Percentiles rank a stretch among this genome's conserved stretches.
phyloP scores from a whole-genome alignment of 2,797 vertebrate species.

The Notoglanidium macrostoma region DNA sequence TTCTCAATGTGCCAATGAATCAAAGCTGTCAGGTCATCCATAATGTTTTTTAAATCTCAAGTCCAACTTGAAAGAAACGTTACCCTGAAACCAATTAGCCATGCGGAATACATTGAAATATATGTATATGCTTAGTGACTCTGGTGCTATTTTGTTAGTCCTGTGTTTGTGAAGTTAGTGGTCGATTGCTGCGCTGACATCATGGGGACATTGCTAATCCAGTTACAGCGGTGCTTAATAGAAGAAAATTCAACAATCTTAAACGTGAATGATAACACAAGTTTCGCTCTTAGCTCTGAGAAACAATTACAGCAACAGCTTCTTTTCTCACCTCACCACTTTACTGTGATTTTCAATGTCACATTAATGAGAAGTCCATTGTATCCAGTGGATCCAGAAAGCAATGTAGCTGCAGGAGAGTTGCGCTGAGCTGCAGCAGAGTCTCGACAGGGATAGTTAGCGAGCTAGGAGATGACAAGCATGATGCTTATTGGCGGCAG shows the following conservation, averaged over 20 bases:
- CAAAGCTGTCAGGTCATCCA: slow-evolving; percentile 25
- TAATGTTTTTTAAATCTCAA: slow-evolving; percentile 26
- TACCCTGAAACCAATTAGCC: neutral
- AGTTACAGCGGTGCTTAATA: no score
- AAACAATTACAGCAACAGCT: neutral
- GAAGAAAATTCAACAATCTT: no score
- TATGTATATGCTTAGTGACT: neutral
- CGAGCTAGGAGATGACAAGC: neutral
- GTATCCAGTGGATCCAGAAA: neutral
- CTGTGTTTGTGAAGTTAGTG: neutral
- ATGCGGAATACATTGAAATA: neutral
- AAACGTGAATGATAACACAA: neutral
- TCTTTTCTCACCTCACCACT: neutral
- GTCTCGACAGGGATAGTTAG: neutral
- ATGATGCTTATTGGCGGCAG: neutral
- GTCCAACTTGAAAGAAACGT: neutral
- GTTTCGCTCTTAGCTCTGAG: neutral
- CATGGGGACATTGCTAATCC: neutral
- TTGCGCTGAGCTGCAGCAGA: neutral
- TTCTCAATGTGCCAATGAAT: slow-evolving; percentile 32
- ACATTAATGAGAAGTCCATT: neutral
- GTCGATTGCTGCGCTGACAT: neutral
- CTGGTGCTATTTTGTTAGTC: neutral
- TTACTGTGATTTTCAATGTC: neutral
- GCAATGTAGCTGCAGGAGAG: neutral